Conservation (phyloP, 2,113 vertebrate species). For the Andinoacara biseriatus region DNA sequence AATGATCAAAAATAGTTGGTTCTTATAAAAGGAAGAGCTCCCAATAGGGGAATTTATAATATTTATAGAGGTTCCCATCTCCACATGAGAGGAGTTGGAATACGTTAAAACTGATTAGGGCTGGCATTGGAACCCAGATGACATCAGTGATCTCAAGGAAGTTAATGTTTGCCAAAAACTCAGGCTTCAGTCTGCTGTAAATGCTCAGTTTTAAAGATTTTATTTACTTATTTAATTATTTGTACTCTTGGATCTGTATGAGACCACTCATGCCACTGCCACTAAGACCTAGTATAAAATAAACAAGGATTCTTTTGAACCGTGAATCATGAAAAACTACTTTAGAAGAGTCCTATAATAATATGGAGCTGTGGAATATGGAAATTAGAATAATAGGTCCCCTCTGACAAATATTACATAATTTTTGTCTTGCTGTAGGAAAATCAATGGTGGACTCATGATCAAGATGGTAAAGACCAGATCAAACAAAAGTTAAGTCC, state of each 20-base stretch:
- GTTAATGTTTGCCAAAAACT: neutral
- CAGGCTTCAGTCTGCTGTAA: neutral
- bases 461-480: constrained; percentile 17
- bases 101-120: neutral
- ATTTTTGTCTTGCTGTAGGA: constrained; percentile 26
- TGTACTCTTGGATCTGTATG: no score
- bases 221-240: neutral
- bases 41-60: neutral
- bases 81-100: neutral
- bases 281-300: neutral
- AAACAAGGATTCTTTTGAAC: neutral
- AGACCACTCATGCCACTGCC: no score
- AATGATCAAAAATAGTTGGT: neutral
- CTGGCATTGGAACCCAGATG: neutral
- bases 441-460: constrained; percentile 19
- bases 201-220: neutral
- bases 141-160: neutral
- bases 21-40: neutral
- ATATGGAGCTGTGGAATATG: neutral
- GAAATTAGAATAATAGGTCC: neutral
- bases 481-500: constrained; percentile 13
- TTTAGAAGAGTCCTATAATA: neutral
- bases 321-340: neutral
- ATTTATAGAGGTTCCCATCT: neutral
- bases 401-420: neutral